phyloP scores from a whole-genome alignment of 2,888 invertebrate species.

The Tyria jacobaeae region DNA sequence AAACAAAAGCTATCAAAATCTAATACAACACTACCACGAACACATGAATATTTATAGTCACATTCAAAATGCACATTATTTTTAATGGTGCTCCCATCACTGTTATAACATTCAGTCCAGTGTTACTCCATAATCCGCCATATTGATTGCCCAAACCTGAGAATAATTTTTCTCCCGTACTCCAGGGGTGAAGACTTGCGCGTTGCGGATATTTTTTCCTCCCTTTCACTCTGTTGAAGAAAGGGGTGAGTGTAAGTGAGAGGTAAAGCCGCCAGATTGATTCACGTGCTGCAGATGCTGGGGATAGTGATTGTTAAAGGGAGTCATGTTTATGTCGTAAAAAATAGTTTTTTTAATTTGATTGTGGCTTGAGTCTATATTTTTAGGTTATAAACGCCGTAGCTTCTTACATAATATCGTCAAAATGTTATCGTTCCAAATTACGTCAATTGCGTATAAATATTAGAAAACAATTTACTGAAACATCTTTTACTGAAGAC shows the following conservation, averaged over 20 bases:
- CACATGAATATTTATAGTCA: constrained; percentile 21
- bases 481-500: not conserved
- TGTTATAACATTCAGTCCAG: constrained; percentile 49
- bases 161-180: constrained; percentile 58
- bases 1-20: constrained; percentile 11
- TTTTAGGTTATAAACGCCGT: not conserved
- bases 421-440: not conserved
- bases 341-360: not conserved
- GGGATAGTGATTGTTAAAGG: constrained; percentile 52
- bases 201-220: constrained; percentile 62
- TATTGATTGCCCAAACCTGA: constrained; percentile 75
- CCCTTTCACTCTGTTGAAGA: constrained; percentile 50
- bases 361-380: not conserved
- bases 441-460: not conserved
- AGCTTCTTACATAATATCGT: not conserved
- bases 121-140: constrained; percentile 49
- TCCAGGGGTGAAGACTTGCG: constrained; percentile 73
- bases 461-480: not conserved
- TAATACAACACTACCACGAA: constrained; percentile 10
- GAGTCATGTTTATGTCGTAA: constrained; percentile 45
- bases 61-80: constrained; percentile 38
- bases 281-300: constrained; percentile 81
- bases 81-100: constrained; percentile 38
- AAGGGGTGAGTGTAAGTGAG: constrained; percentile 58
- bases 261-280: constrained; percentile 62